These are phyloP conservation scores for Cebidichthys violaceus DNA, from an alignment of 2,113 vertebrate genomes.

Conservation along the genomic window DNA sequence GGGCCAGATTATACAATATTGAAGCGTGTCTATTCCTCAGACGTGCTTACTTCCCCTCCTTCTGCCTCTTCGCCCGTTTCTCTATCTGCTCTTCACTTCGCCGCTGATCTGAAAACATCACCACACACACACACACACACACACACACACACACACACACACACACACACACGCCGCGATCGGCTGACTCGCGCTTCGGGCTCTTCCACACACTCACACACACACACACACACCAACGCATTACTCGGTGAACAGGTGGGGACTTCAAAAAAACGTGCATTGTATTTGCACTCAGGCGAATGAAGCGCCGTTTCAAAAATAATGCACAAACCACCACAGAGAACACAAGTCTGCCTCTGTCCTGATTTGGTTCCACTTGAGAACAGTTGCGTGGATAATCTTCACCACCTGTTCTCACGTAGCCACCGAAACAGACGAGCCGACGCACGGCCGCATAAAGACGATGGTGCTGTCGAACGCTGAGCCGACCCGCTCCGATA, in stretches of 20 bases:
- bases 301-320: background rate
- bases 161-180: background rate
- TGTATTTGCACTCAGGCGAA: background rate
- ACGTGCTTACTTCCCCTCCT: background rate
- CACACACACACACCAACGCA: background rate
- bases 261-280: background rate
- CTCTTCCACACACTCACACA: no score
- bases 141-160: no score
- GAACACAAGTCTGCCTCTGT: background rate
- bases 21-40: slow-evolving; percentile 20
- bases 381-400: slow-evolving; percentile 31
- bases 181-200: slow-evolving; percentile 32
- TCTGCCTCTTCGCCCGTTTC: background rate
- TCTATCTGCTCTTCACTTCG: background rate
- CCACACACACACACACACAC: background rate
- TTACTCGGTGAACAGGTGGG: slow-evolving; percentile 2
- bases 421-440: slow-evolving; percentile 1
- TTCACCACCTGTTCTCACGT: slow-evolving; percentile 17
- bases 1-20: slow-evolving; percentile 25
- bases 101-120: no score
- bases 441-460: slow-evolving; percentile 2
- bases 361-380: slow-evolving; percentile 19
- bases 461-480: background rate
- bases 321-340: background rate
- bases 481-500: background rate